phyloP scores from a whole-genome alignment of 2,113 vertebrate species.

The Burhinus bistriatus region DNA sequence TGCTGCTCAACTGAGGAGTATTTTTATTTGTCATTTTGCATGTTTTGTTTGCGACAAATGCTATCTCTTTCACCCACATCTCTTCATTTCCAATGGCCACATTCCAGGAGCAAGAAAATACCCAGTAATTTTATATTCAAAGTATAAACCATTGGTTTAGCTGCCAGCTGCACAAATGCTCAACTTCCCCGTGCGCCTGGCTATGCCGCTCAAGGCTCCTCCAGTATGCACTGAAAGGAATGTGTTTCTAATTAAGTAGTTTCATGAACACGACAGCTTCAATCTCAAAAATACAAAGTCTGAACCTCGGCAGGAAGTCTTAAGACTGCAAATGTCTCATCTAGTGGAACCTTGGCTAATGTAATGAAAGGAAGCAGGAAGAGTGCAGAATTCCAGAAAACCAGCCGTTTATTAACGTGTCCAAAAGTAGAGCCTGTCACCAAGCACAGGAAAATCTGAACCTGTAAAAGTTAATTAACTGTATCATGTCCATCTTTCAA shows the following conservation, averaged over 20 bases:
- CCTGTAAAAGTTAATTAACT: slow-evolving; percentile 43
- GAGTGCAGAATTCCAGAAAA: slow-evolving; percentile 64
- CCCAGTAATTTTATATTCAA: not conserved
- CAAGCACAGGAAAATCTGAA: slow-evolving; percentile 4
- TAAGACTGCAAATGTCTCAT: slow-evolving; percentile 75
- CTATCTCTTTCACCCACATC: slow-evolving; percentile 6
- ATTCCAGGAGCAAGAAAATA: slow-evolving; percentile 7
- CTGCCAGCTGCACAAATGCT: slow-evolving; percentile 66
- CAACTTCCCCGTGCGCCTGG: slow-evolving; percentile 55
- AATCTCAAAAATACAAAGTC: slow-evolving; percentile 70
- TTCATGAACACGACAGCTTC: slow-evolving; percentile 69
- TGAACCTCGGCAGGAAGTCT: slow-evolving; percentile 77
- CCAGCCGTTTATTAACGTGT: slow-evolving; percentile 52
- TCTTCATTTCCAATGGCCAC: slow-evolving; percentile 11
- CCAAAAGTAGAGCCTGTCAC: slow-evolving; percentile 49
- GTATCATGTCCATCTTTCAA: slow-evolving; percentile 13
- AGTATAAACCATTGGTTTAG: slow-evolving; percentile 42
- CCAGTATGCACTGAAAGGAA: slow-evolving; percentile 49
- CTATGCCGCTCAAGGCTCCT: slow-evolving; percentile 51
- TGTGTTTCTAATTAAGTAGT: slow-evolving; percentile 80
- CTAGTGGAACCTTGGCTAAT: slow-evolving; percentile 59
- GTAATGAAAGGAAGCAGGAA: slow-evolving; percentile 77
- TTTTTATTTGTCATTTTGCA: not conserved
- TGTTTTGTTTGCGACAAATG: not conserved
- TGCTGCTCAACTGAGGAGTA: not conserved